Evolutionary conservation across 2,797 vertebrate genomes (phyloP), one percentile per base, ranked within the genome.

Genomic region (Falco concolor): DNA sequence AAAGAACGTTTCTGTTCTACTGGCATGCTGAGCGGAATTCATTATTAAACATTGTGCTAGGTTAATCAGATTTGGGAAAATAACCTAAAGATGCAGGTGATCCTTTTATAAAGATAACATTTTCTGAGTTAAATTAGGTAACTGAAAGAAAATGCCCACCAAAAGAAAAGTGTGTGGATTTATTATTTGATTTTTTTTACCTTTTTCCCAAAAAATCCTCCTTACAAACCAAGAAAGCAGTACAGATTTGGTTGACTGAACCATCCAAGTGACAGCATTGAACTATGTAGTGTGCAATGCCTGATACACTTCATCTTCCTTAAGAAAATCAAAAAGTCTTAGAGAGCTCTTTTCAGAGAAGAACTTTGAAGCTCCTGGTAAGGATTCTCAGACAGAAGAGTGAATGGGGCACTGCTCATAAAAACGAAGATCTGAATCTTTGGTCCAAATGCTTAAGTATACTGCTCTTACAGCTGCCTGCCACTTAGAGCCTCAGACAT

Each of bases 41-140:
- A 64, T 90, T 96, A 97, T 83, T 80, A 90, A 93, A 88, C 53
- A 76, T 22, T 40, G 19, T 47, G 44, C 67, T 65, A 84, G 76
- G 81, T 91, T 95, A 96, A 96, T 93, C 91, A 80, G 93, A 96
- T 96, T 91, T 85, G 38, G 68, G 78, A 4, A 23, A 54, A 57
- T 67, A 68, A 47, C 5, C 36, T 30, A 81, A 72, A 93, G 64
- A 84, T 84, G 36, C 38, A 75, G 92, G 45, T 59, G 67, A 91
- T 84, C 38, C 47, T 94, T 88, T 76, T 47, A 57, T 68, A 83
- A 88, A 78, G 60, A 84, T 67, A 76, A 76, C 18, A 50, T 81
- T 90, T 94, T 72, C 45, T 42, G 69, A 84, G 61, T 78, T 84
- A 86, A 91, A 93, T 82, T 89, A 93, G 56, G 72, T 80, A 90